Percentiles rank a stretch among this genome's conserved stretches.
phyloP scores from a whole-genome alignment of 2,888 invertebrate species.

The Fragum sueziense region DNA sequence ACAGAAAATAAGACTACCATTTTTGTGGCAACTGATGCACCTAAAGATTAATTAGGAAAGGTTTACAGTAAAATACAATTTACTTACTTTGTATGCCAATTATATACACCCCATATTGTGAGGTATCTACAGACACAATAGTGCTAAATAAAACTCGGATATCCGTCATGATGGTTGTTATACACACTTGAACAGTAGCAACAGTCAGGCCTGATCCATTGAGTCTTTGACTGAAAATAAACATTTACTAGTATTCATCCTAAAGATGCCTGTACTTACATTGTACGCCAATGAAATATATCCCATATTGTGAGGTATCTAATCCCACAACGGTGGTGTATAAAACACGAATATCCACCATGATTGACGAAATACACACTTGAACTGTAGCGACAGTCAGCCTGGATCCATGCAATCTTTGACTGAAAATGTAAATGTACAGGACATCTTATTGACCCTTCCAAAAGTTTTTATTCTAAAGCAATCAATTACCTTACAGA shows the following conservation, averaged over 20 bases:
- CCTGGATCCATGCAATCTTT: not conserved
- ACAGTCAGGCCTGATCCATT: not conserved
- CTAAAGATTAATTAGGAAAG: too few relatives aligned
- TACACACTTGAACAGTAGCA: not conserved
- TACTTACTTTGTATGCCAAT: conserved; percentile 4
- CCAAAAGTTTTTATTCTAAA: too few relatives aligned
- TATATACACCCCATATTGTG: not conserved
- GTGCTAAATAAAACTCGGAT: not conserved
- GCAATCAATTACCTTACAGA: too few relatives aligned
- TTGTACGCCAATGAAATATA: not conserved
- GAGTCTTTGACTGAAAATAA: not conserved
- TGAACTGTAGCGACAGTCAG: not conserved
- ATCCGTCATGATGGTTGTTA: not conserved
- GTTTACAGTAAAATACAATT: too few relatives aligned
- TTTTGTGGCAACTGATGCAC: too few relatives aligned
- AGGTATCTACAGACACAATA: not conserved
- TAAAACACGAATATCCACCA: not conserved
- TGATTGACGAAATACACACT: not conserved
- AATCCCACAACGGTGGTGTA: not conserved
- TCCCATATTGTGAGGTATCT: not conserved
- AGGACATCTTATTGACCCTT: too few relatives aligned
- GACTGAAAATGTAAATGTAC: too few relatives aligned
- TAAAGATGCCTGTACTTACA: too few relatives aligned
- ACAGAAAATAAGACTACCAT: too few relatives aligned
- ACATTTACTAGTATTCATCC: too few relatives aligned